A percentile compares a stretch with the other conserved stretches of the same genome.
Evolutionary conservation across 2,797 vertebrate species (phyloP).

Genomic region (Telmatherina bonti): DNA sequence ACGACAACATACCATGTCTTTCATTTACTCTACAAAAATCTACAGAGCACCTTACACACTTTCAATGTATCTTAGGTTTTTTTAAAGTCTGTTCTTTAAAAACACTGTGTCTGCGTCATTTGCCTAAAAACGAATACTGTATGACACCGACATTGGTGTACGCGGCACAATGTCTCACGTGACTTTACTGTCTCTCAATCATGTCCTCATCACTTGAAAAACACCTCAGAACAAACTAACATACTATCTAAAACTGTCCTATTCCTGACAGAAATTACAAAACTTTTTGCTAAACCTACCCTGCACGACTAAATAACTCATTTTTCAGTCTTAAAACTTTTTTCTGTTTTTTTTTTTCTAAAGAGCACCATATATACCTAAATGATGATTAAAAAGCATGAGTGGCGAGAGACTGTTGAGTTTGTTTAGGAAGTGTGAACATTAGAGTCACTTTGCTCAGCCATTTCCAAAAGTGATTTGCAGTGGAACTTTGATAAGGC

Average conservation of each 20-base stretch:
- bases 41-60: conserved; percentile 48
- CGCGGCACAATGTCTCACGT: conserved; percentile 56
- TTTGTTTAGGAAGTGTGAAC: conserved; percentile 18
- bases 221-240: conserved; percentile 39
- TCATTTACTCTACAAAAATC: conserved; percentile 41
- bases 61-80: conserved; percentile 18
- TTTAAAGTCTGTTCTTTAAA: conserved; percentile 3
- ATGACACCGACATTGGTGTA: conserved; percentile 53
- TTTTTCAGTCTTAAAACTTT: conserved; percentile 45
- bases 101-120: conserved; percentile 1
- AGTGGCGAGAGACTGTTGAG: conserved; percentile 16
- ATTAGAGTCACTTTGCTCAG: conserved; percentile 59
- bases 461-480: conserved; percentile 40
- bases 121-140: conserved; percentile 43
- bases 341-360: too few relatives aligned
- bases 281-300: conserved; percentile 57
- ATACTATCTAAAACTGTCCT: conserved; percentile 35
- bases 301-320: conserved; percentile 49
- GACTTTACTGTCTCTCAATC: conserved; percentile 56
- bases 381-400: conserved; percentile 35
- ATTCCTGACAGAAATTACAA: conserved; percentile 46
- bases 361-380: conserved; percentile 67
- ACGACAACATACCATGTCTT: conserved; percentile 29
- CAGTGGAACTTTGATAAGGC: conserved; percentile 60
- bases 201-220: conserved; percentile 45